Conservation (phyloP, 2,113 vertebrate genomes). For the Hoplias malabaricus region DNA sequence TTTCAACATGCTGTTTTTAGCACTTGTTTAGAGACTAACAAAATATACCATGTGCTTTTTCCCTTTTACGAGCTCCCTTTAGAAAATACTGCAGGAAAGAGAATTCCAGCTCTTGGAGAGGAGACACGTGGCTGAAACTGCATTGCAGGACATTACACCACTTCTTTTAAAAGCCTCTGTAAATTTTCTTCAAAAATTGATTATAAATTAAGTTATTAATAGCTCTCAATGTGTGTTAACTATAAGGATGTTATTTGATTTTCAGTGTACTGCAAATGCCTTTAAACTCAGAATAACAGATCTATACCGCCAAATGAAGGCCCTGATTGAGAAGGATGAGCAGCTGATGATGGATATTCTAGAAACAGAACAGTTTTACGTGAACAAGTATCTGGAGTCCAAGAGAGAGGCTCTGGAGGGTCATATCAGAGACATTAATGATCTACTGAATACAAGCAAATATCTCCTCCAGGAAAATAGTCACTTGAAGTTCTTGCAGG, state of each 20-base stretch:
- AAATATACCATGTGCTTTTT: not conserved
- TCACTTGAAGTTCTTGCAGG: constrained; percentile 67
- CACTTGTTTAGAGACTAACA: too few relatives aligned
- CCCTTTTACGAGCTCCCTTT: constrained; percentile 29
- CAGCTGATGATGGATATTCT: constrained; percentile 73
- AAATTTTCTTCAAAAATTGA: constrained; percentile 4
- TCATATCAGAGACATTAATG: constrained; percentile 63
- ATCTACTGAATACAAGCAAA: constrained; percentile 61
- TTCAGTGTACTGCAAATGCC: constrained; percentile 62
- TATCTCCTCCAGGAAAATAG: constrained; percentile 64
- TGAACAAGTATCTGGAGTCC: constrained; percentile 65
- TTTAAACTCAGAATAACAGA: constrained; percentile 65
- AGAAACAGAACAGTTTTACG: constrained; percentile 67
- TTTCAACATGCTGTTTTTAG: not conserved
- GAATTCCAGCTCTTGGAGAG: constrained; percentile 63
- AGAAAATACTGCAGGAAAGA: constrained; percentile 61
- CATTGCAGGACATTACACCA: constrained; percentile 64
- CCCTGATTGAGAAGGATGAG: constrained; percentile 68
- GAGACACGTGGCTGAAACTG: constrained; percentile 61
- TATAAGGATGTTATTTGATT: not conserved
- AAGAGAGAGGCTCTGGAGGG: constrained; percentile 59
- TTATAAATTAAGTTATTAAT: not conserved
- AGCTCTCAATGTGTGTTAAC: not conserved
- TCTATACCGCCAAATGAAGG: constrained; percentile 69
- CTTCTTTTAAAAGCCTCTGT: constrained; percentile 69